Base-by-base conservation (phyloP, 2,113 vertebrate genomes). In the Brachyistius frenatus region DNA sequence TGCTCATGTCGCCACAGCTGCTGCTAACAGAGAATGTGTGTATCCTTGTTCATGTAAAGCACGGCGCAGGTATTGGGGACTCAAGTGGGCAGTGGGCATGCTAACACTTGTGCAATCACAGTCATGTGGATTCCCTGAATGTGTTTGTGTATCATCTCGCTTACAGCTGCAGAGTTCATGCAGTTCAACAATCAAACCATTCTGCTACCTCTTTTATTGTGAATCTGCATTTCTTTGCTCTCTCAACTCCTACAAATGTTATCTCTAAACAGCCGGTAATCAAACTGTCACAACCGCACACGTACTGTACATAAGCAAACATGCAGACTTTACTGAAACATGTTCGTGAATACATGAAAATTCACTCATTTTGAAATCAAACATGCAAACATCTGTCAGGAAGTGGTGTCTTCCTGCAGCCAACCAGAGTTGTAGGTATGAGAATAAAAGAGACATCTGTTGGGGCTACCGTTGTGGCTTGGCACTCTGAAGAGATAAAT, bases 1-100 rank as follows among this genome's bases (percentile, higher is more conserved):
- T 79, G 54, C 70, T 87, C 84, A 50, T 61, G 74, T 74, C 55
- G 13, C 85, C 78, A 60, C 92, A 92, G 87, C 89, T 91, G 92
- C 86, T 78, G 47, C 68, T 81, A 23, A 67, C 37, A 30, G 46
- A 65, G 58, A 53, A 49, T 57, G 30, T 71, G 61, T 70, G 73
- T 57, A 5, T 37, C 33, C 16, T 13, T 30, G 13, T 78, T 60
- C 30, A n/a, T 66, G 57, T 41, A 33, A 41, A 85, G 54, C 13
- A 11, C 31, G 41, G 35, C 7, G 53, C 9, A 15, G 11, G 36
- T 13, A 66, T 44, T 61, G 76, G 66, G 76, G 66, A 62, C 57
- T 72, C 30, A n/a, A 68, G 63, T 71, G 70, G 81, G 70, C 64
- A 67, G 78, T 15, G 15, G 76, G 41, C 77, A 65, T 72, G 69